Evolutionary conservation across 2,888 invertebrate genomes (phyloP).

Genomic region (Azorinus chamasolen): DNA sequence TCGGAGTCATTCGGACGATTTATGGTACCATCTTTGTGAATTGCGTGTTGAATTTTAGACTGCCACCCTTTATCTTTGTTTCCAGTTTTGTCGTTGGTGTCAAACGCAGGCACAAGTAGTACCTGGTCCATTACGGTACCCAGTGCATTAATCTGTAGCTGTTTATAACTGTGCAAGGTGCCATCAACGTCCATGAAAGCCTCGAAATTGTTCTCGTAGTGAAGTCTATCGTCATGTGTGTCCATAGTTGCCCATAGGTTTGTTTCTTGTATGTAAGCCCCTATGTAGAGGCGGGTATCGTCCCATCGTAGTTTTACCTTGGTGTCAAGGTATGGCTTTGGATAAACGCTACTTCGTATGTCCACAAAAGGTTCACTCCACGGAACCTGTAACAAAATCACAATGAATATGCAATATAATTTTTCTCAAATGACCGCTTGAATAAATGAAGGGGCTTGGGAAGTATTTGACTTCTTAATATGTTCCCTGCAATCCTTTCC

Average conservation of each 20-base stretch:
- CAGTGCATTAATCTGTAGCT: conserved; percentile 64
- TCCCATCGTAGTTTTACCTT: conserved; percentile 54
- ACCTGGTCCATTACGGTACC: conserved; percentile 63
- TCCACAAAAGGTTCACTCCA: conserved; percentile 43
- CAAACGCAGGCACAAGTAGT: conserved; percentile 44
- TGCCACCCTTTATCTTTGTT: conserved; percentile 55
- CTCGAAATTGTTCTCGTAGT: conserved; percentile 14
- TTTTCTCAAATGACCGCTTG: no score
- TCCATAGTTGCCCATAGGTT: conserved; percentile 33
- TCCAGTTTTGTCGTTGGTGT: neutral
- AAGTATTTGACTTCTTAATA: no score
- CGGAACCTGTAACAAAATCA: conserved; percentile 23
- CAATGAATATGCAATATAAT: conserved; percentile 1
- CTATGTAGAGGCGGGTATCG: conserved; percentile 36
- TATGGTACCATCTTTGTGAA: conserved; percentile 62
- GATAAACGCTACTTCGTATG: conserved; percentile 40
- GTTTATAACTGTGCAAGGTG: conserved; percentile 58
- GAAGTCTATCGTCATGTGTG: conserved; percentile 13
- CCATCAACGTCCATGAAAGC: conserved; percentile 40
- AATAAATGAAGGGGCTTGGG: no score
- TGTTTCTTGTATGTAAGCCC: conserved; percentile 40
- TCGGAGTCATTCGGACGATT: conserved; percentile 60
- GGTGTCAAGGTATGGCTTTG: conserved; percentile 37
- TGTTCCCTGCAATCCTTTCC: no score
- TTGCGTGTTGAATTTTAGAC: conserved; percentile 49